phyloP scores from a whole-genome alignment of 2,888 invertebrate species.

The Trachelus tabidus region DNA sequence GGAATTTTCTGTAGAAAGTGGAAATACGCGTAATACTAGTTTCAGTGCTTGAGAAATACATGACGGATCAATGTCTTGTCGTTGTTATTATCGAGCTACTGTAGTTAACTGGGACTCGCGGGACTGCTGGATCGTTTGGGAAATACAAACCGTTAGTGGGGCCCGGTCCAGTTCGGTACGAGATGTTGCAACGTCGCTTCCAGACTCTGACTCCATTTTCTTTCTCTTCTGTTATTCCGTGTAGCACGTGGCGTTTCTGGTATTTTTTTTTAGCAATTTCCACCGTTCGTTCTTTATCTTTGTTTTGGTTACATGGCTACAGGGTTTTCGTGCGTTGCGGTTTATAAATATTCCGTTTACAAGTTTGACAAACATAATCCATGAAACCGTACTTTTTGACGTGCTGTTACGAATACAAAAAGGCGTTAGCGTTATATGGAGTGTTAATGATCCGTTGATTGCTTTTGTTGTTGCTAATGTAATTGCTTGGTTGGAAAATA shows the following conservation, averaged over 20 bases:
- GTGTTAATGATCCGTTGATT: not conserved
- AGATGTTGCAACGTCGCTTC: not conserved
- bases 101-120: not conserved
- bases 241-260: not conserved
- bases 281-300: not conserved
- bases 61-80: not conserved
- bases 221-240: not conserved
- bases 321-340: not conserved
- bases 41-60: not conserved
- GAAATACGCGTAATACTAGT: not conserved
- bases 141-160: not conserved
- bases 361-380: not conserved
- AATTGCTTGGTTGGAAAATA: not conserved
- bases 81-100: not conserved
- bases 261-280: not conserved
- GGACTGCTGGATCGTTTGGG: not conserved
- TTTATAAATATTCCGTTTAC: not conserved
- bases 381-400: not conserved
- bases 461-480: not conserved
- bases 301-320: not conserved
- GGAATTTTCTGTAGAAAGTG: not conserved
- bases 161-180: constrained; percentile 1
- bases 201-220: not conserved
- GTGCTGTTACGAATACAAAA: not conserved
- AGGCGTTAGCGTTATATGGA: not conserved